Base-by-base conservation (phyloP, 2,113 vertebrate species). In the Thunnus maccoyii region DNA sequence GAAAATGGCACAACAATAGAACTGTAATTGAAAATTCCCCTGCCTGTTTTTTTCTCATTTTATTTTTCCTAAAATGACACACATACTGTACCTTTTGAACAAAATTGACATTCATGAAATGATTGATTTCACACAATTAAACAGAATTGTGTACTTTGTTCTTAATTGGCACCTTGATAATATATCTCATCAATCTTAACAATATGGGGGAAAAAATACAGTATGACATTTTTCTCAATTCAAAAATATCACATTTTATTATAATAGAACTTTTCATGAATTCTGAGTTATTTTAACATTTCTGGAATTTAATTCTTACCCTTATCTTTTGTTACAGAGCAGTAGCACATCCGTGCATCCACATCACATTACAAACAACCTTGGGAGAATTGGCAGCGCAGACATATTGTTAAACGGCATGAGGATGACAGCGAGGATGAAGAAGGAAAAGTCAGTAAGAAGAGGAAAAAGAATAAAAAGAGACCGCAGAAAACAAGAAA, bases 401-500 rank as follows among this genome's bases (percentile, higher is more conserved):
- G 90, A 78, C 78, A 65, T 90, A 89, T 85, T 86, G 86, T 82
- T 72, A 25, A 65, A 76, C 3, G 72, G 41, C 47, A 32, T 15
- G 52, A 25, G 57, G 76, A 75, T 73, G 88, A 89, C 89, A 87
- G 87, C 41, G 69, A 81, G 87, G 78, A 90, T 18, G 66, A 80
- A 83, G 81, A 50, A 67, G 73, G 44, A 62, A 90, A 88, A 83
- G 73, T 75, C 52, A 13, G 72, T 69, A 57, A 84, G 74, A 78
- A 57, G 78, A 80, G 27, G 67, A 27, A 72, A 80, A 88, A 69
- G 70, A 74, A 88, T 76, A 84, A 80, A 89, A 85, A 83, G 74
- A 76, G 82, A 92, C 82, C 77, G 71, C 52, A 25, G 60, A 83
- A 88, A 89, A 88, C 73, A 76, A 77, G 70, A 83, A 66, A 78